Evolutionary conservation across 1,140 invertebrate species (phyloP).

Genomic region (Zaprionus nigranus): DNA sequence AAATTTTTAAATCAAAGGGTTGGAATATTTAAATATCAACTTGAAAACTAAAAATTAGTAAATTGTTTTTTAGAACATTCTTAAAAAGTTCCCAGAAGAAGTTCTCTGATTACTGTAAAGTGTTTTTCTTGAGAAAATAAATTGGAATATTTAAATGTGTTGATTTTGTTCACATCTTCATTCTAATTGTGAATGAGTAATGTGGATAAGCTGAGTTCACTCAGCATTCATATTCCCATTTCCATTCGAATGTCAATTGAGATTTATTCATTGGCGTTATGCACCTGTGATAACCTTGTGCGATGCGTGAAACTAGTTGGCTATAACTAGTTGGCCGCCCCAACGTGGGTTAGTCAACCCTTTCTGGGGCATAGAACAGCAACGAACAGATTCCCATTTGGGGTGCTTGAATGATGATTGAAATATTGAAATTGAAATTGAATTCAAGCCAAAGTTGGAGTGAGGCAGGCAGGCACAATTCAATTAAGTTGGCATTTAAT

Average conservation of each 20-base stretch:
- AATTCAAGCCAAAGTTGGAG: constrained; percentile 13
- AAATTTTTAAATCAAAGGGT: no score
- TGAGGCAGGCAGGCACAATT: constrained; percentile 14
- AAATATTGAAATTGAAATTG: constrained; percentile 13
- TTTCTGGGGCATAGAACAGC: constrained; percentile 43
- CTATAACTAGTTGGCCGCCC: constrained; percentile 31
- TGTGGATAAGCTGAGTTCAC: not conserved
- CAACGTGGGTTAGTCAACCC: constrained; percentile 44
- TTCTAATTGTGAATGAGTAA: constrained; percentile 29
- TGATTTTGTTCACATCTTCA: not conserved
- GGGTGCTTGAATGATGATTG: constrained; percentile 18
- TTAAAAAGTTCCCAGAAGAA: not conserved
- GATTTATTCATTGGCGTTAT: constrained; percentile 32
- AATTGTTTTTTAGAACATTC: not conserved
- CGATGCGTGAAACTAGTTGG: constrained; percentile 54
- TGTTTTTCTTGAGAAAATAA: not conserved
- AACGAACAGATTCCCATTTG: constrained; percentile 36
- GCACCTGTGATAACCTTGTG: constrained; percentile 46
- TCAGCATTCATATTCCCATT: constrained; percentile 18
- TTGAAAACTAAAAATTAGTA: no score
- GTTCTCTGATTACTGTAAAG: not conserved
- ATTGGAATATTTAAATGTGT: not conserved
- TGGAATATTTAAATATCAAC: no score
- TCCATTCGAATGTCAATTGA: not conserved
- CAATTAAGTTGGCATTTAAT: constrained; percentile 59